phyloP scores from a whole-genome alignment of 2,888 invertebrate genomes.

The Clostera curtula region DNA sequence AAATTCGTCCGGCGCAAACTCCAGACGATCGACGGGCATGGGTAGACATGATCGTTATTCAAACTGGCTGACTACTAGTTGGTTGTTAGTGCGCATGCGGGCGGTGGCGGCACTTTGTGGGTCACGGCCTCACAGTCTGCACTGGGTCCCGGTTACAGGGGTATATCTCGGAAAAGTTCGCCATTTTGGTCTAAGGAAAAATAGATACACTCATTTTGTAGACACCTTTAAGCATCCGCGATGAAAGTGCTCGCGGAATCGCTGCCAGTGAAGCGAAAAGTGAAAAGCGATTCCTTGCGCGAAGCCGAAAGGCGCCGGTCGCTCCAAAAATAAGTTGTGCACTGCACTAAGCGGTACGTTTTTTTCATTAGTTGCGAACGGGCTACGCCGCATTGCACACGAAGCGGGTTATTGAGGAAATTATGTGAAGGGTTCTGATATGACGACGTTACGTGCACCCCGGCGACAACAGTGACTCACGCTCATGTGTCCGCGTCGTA shows the following conservation, averaged over 20 bases:
- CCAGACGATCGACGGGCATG: conserved; percentile 52
- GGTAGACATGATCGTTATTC: conserved; percentile 64
- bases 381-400: no score
- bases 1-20: conserved; percentile 31
- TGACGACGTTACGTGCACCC: no score
- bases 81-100: conserved; percentile 58
- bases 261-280: conserved; percentile 19
- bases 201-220: conserved; percentile 8
- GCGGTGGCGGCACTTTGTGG: conserved; percentile 50
- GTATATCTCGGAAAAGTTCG: conserved; percentile 50
- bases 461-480: no score
- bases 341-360: conserved; percentile 32
- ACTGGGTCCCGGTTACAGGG: conserved; percentile 51
- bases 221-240: conserved; percentile 14
- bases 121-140: conserved; percentile 65
- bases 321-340: conserved; percentile 39
- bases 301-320: conserved; percentile 27
- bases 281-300: conserved; percentile 25
- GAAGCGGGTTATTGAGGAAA: no score
- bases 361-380: conserved; percentile 26
- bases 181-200: conserved; percentile 31
- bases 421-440: no score
- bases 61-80: conserved; percentile 53
- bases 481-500: no score
- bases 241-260: conserved; percentile 20